Percentiles rank a stretch among this genome's conserved stretches.
phyloP scores from a whole-genome alignment of 2,113 vertebrate genomes.

The Cephalopholis sonnerati region DNA sequence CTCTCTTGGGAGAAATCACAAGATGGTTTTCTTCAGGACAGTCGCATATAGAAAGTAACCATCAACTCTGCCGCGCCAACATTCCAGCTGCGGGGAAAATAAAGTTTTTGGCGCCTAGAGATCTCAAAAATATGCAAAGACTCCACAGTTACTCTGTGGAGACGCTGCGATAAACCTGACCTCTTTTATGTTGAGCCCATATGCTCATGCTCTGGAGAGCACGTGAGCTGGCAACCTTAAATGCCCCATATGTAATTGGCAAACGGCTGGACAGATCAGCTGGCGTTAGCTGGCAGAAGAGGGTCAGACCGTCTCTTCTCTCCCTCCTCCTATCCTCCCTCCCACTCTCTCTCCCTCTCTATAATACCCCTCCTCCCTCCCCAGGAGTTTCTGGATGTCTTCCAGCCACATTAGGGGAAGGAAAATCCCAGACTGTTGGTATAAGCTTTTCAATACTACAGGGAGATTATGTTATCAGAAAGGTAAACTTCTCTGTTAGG shows the following conservation, averaged over 20 bases:
- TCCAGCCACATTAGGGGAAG: constrained; percentile 89
- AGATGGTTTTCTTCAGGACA: constrained; percentile 61
- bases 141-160: constrained; percentile 6
- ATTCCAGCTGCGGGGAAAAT: constrained; percentile 20
- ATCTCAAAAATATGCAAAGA: constrained; percentile 40
- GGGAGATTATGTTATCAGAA: constrained; percentile 94
- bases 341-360: constrained; percentile 48
- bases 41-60: constrained; percentile 54
- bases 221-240: constrained; percentile 65
- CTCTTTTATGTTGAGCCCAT: constrained; percentile 42
- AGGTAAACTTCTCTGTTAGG: constrained; percentile 91
- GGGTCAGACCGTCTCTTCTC: constrained; percentile 83
- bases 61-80: constrained; percentile 19
- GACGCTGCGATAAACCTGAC: constrained; percentile 33
- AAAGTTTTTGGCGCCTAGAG: not conserved
- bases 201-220: constrained; percentile 32
- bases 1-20: constrained; percentile 80
- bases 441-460: constrained; percentile 92
- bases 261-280: constrained; percentile 75
- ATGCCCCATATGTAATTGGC: constrained; percentile 74
- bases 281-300: constrained; percentile 73
- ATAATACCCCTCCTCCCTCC: constrained; percentile 39
- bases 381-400: constrained; percentile 87
- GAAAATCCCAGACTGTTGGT: constrained; percentile 93
- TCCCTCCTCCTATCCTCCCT: constrained; percentile 55